phyloP scores from a whole-genome alignment of 2,113 vertebrate genomes.

The Peromyscus leucopus region DNA sequence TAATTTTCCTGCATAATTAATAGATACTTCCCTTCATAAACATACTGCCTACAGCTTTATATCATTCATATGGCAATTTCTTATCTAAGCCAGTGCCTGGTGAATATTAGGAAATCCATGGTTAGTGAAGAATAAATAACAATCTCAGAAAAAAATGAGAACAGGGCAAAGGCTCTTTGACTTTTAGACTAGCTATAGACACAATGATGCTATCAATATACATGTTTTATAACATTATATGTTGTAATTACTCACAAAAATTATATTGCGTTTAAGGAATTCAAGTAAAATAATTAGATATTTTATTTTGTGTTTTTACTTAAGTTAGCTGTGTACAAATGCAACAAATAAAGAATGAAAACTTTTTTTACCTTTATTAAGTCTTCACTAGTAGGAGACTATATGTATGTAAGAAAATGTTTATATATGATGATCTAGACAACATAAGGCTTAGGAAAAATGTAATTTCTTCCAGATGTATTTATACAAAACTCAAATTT shows the following conservation, averaged over 20 bases:
- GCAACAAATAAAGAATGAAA: background rate
- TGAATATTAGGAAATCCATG: background rate
- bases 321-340: background rate
- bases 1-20: background rate
- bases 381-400: background rate
- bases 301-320: background rate
- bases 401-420: background rate
- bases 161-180: background rate
- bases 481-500: background rate
- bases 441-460: background rate
- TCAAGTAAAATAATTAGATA: background rate
- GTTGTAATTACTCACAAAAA: background rate
- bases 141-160: background rate
- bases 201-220: background rate
- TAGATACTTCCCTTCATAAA: background rate
- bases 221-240: background rate
- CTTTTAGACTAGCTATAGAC: background rate
- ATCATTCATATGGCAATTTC: background rate
- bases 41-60: background rate
- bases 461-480: background rate
- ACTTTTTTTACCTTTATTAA: background rate
- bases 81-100: background rate
- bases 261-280: background rate
- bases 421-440: background rate
- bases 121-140: background rate